Conservation (phyloP, 2,113 vertebrate genomes). For the Isichthys henryi region DNA sequence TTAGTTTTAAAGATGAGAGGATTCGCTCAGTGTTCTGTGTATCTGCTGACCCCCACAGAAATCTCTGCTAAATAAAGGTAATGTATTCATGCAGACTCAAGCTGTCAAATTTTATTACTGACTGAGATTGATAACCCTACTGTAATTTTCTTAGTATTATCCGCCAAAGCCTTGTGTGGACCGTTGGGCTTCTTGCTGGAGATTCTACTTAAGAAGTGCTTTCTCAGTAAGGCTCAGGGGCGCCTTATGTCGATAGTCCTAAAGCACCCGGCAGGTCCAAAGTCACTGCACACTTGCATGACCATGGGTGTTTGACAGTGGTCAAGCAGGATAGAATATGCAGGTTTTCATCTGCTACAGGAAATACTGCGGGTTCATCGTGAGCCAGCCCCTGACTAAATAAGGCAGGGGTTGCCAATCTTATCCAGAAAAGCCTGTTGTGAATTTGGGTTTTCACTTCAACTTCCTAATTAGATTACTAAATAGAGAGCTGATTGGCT, state of each 20-base stretch:
- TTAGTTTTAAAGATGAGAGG: neutral
- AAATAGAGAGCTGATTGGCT: too few species aligned
- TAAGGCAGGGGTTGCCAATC: too few species aligned
- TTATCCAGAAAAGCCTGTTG: too few species aligned
- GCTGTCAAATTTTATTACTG: neutral
- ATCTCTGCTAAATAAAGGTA: neutral
- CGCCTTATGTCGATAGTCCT: neutral
- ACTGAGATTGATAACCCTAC: neutral
- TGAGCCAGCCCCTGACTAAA: neutral
- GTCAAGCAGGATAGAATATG: neutral
- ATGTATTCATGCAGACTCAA: neutral
- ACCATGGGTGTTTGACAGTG: neutral
- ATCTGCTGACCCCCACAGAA: neutral
- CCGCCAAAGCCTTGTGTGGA: neutral
- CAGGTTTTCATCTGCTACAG: neutral
- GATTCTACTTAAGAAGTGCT: neutral
- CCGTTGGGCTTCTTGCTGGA: neutral
- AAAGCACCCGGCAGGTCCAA: neutral
- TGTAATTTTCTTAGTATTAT: neutral
- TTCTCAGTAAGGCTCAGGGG: neutral
- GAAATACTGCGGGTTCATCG: neutral
- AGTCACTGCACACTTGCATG: neutral
- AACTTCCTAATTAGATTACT: too few species aligned
- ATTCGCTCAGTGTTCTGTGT: neutral
- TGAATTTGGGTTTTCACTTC: too few species aligned